These are phyloP conservation scores for Entomobrya multifasciata DNA, from an alignment of 2,888 invertebrate species.

Conservation along the genomic window DNA sequence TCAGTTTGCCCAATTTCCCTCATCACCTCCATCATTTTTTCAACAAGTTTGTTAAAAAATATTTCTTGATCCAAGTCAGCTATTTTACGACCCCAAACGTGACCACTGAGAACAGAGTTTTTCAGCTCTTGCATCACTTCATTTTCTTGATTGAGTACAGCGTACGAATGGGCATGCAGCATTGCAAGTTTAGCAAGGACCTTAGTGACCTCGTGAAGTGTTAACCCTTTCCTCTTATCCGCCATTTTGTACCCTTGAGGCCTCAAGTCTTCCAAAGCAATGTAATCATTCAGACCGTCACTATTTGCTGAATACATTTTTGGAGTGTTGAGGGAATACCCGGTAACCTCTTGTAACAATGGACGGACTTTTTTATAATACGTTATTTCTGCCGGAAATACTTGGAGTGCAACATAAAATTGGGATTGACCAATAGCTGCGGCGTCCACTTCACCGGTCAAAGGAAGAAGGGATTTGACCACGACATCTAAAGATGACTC, in stretches of 20 bases:
- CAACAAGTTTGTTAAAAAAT: constrained; percentile 29
- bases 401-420: not conserved
- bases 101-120: not conserved
- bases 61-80: not conserved
- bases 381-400: constrained; percentile 45
- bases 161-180: constrained; percentile 71
- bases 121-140: not conserved
- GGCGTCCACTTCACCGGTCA: constrained; percentile 17
- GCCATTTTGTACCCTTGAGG: constrained; percentile 74
- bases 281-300: constrained; percentile 43
- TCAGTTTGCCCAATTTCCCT: constrained; percentile 14
- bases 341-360: constrained; percentile 25
- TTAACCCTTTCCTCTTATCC: constrained; percentile 69
- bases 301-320: constrained; percentile 31
- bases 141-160: not conserved
- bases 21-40: constrained; percentile 40
- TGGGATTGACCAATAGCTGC: not conserved
- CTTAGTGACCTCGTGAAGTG: constrained; percentile 45
- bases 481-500: constrained; percentile 27
- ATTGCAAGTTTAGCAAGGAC: constrained; percentile 63
- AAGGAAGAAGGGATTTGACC: constrained; percentile 61
- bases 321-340: constrained; percentile 39
- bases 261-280: constrained; percentile 74
- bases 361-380: constrained; percentile 59
- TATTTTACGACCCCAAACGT: constrained; percentile 25